Conservation (phyloP, 2,113 vertebrate genomes). For the Cyanoramphus novaezelandiae region DNA sequence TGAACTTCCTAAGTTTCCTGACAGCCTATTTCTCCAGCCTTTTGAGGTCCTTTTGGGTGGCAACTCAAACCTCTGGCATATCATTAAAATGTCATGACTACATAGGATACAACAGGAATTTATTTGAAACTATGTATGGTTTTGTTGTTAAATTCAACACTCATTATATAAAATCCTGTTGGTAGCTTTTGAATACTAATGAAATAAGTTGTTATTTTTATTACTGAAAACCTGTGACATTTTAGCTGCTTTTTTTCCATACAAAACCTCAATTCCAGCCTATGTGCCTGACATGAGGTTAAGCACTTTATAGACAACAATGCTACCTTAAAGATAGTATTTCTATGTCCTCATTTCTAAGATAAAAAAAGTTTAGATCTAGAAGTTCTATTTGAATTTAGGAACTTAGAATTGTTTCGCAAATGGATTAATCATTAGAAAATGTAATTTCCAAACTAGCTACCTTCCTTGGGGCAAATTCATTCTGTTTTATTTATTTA, state of each 20-base stretch:
- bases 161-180: slow-evolving; percentile 28
- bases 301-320: slow-evolving; percentile 19
- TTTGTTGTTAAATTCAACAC: slow-evolving; percentile 8
- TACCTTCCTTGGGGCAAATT: slow-evolving; percentile 21
- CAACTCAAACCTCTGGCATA: neutral
- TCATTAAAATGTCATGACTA: neutral
- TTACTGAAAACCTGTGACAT: neutral
- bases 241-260: neutral
- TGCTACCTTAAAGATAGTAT: neutral
- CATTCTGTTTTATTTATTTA: slow-evolving; percentile 34
- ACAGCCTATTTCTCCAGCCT: neutral
- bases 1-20: neutral
- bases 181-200: neutral
- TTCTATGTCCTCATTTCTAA: neutral
- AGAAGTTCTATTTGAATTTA: slow-evolving; percentile 43
- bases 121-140: neutral
- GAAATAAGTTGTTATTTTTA: neutral
- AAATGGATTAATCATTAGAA: slow-evolving; percentile 37
- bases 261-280: neutral
- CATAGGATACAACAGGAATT: slow-evolving; percentile 41
- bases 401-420: slow-evolving; percentile 43
- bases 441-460: slow-evolving; percentile 51
- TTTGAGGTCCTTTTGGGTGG: neutral
- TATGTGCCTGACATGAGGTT: slow-evolving; percentile 6
- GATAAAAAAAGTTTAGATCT: slow-evolving; percentile 29